A percentile compares a stretch with the other conserved stretches of the same genome.
Evolutionary conservation across 1,140 invertebrate genomes (phyloP).

Genomic region (Arctopsyche grandis): DNA sequence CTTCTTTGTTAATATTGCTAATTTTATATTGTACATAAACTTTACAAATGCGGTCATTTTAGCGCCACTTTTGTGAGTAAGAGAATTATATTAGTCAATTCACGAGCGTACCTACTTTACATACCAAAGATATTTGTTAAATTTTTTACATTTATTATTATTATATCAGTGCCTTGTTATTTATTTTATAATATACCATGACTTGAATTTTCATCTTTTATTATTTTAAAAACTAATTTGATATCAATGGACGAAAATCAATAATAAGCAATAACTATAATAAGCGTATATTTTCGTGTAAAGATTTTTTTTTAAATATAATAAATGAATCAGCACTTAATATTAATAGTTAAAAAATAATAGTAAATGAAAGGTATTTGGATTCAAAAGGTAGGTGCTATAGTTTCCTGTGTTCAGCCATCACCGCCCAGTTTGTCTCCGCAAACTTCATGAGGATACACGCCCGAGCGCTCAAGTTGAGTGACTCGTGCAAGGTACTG

Average conservation of each 20-base stretch:
- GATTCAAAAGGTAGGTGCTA: conserved; percentile 59
- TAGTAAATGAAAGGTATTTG: conserved; percentile 13
- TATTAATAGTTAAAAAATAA: too few species aligned
- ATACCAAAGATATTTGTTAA: conserved; percentile 55
- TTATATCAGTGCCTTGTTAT: conserved; percentile 54
- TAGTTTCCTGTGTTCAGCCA: conserved; percentile 51
- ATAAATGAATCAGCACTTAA: not conserved
- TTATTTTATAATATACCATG: conserved; percentile 49
- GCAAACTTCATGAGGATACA: conserved; percentile 63
- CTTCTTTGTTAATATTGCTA: conserved; percentile 25
- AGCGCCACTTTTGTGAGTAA: conserved; percentile 33
- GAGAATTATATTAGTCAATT: conserved; percentile 15
- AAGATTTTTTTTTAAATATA: not conserved
- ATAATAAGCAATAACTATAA: too few species aligned
- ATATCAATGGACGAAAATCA: not conserved
- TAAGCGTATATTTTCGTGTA: not conserved
- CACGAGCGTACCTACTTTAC: conserved; percentile 37
- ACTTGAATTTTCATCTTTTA: conserved; percentile 25
- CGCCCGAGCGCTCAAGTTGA: conserved; percentile 71
- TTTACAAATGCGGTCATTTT: conserved; percentile 11
- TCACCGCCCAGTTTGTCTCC: conserved; percentile 44
- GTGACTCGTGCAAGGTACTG: conserved; percentile 72
- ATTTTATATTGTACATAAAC: conserved; percentile 33
- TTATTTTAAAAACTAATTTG: conserved; percentile 26
- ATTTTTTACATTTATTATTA: conserved; percentile 49